These are phyloP conservation scores for Tenodera sinensis DNA, from an alignment of 2,888 invertebrate genomes.

Conservation along the genomic window DNA sequence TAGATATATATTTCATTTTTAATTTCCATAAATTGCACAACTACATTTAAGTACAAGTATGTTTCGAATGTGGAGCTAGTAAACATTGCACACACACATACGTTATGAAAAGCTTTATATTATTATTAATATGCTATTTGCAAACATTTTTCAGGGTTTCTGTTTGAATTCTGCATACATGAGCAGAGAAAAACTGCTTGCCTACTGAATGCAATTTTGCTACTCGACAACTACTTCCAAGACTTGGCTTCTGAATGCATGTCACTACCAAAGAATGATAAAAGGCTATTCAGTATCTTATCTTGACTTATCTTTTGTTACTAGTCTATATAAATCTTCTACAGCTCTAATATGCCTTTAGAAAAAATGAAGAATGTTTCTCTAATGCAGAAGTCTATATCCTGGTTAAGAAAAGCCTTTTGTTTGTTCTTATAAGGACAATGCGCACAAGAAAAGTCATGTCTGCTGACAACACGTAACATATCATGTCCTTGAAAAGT, in stretches of 20 bases:
- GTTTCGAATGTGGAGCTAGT: conserved; percentile 3
- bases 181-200: not conserved
- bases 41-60: conserved; percentile 14
- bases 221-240: not conserved
- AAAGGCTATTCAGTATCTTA: not conserved
- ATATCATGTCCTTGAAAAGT: conserved; percentile 5
- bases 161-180: conserved; percentile 4
- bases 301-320: not conserved
- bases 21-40: conserved; percentile 19
- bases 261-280: conserved; percentile 2
- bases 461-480: conserved; percentile 1
- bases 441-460: not conserved
- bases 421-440: not conserved
- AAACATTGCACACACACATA: conserved; percentile 15
- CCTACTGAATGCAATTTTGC: not conserved
- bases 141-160: not conserved
- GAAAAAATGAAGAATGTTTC: not conserved
- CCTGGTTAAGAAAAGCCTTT: not conserved
- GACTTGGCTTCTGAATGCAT: not conserved
- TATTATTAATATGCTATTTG: not conserved
- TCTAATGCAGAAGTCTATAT: not conserved
- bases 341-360: conserved; percentile 1
- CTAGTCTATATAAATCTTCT: not conserved
- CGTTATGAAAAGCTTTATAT: conserved; percentile 9
- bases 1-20: conserved; percentile 7